A percentile compares a stretch with the other conserved stretches of the same genome.
These are phyloP conservation scores for Trypoxylon attenuatum DNA, from an alignment of 2,888 invertebrate genomes.

Conservation along the genomic window DNA sequence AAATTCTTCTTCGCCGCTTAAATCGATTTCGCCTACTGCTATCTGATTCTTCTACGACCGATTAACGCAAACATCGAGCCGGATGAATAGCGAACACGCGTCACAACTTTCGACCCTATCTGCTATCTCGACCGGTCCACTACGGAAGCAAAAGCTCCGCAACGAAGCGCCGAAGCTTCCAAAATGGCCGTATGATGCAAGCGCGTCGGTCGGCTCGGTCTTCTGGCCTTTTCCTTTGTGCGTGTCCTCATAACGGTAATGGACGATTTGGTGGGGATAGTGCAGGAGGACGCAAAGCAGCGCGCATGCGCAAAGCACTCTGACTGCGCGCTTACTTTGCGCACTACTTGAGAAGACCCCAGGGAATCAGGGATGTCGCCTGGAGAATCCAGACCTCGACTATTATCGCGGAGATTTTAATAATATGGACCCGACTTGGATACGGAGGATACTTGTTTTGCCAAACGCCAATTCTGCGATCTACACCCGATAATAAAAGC, in stretches of 20 bases:
- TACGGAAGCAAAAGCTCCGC: slow-evolving; percentile 65
- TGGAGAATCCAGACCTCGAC: slow-evolving; percentile 29
- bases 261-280: slow-evolving; percentile 63
- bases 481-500: too few species aligned
- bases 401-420: too few species aligned
- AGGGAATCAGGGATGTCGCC: slow-evolving; percentile 56
- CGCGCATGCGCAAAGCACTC: slow-evolving; percentile 61
- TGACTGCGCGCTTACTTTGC: slow-evolving; percentile 52
- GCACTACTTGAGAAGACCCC: slow-evolving; percentile 50
- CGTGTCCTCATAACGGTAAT: slow-evolving; percentile 71
- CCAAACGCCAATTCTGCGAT: too few species aligned
- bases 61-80: slow-evolving; percentile 57
- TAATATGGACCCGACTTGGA: too few species aligned
- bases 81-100: slow-evolving; percentile 18
- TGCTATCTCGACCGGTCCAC: slow-evolving; percentile 17
- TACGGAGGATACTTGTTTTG: too few species aligned
- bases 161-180: slow-evolving; percentile 72
- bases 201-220: slow-evolving; percentile 67
- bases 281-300: slow-evolving; percentile 69
- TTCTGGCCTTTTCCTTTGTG: slow-evolving; percentile 73
- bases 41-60: slow-evolving; percentile 48
- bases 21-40: slow-evolving; percentile 44
- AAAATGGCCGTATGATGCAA: slow-evolving; percentile 74
- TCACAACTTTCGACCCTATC: slow-evolving; percentile 7
- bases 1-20: slow-evolving; percentile 26